These are phyloP conservation scores for Poeciliopsis occidentalis DNA, from an alignment of 2,113 vertebrate species.

Conservation along the genomic window DNA sequence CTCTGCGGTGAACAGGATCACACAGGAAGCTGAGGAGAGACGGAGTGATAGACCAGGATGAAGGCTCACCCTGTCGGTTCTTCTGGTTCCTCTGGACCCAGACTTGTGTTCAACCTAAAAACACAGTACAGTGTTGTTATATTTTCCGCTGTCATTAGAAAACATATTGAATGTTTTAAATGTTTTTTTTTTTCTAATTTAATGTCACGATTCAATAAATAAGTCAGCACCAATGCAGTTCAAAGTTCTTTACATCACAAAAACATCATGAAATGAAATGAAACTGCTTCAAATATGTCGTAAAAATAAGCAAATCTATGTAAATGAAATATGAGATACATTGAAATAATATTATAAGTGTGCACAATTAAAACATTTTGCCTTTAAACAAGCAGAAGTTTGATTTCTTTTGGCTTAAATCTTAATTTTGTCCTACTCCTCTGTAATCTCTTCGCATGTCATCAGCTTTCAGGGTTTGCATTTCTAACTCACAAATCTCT, in stretches of 20 bases:
- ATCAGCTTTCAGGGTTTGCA: background rate
- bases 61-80: slow-evolving; percentile 79
- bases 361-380: too few relatives aligned
- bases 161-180: background rate
- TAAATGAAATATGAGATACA: too few relatives aligned
- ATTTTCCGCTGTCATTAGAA: too few relatives aligned
- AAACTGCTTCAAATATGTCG: too few relatives aligned
- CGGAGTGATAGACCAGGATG: background rate
- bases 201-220: background rate
- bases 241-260: too few relatives aligned
- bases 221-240: background rate
- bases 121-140: background rate
- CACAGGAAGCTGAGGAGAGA: background rate
- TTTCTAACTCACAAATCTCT: background rate
- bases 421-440: background rate
- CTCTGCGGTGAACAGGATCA: slow-evolving; percentile 77
- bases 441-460: background rate
- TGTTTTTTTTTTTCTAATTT: background rate
- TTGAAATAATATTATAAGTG: too few relatives aligned
- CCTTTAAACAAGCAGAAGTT: background rate
- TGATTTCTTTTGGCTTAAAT: background rate
- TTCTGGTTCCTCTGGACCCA: slow-evolving; percentile 74
- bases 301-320: too few relatives aligned
- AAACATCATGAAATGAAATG: too few relatives aligned
- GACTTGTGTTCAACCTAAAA: background rate